Conservation (phyloP, 2,113 vertebrate species). For the Phylloscopus trochilus region DNA sequence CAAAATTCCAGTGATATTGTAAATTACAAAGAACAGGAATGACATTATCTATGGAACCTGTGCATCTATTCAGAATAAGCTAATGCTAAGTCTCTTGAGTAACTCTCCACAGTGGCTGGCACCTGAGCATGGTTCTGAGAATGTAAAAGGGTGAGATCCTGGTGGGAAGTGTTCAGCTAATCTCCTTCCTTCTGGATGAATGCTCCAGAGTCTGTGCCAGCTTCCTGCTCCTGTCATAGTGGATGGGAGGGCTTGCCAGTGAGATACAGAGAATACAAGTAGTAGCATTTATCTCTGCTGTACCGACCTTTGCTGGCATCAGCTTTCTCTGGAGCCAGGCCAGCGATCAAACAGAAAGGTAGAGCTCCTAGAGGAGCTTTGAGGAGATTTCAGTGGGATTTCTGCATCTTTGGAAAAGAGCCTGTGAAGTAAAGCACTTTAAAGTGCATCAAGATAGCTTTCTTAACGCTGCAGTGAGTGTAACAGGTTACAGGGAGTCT, state of each 20-base stretch:
- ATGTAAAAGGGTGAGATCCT: neutral
- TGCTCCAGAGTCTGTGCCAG: neutral
- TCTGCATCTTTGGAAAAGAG: neutral
- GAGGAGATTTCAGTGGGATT: neutral
- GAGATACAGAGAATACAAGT: neutral
- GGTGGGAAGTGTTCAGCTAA: neutral
- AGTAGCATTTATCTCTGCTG: neutral
- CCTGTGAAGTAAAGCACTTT: neutral
- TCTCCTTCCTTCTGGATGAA: neutral
- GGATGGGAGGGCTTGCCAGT: neutral
- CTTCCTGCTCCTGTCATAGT: neutral
- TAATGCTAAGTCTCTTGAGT: neutral
- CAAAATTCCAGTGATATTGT: neutral
- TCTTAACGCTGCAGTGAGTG: neutral
- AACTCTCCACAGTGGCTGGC: neutral
- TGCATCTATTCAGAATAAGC: neutral
- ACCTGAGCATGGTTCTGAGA: neutral
- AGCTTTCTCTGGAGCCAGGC: neutral
- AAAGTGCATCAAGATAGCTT: neutral
- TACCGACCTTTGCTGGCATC: neutral
- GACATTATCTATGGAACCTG: neutral
- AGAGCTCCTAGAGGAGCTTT: neutral
- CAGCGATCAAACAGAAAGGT: neutral
- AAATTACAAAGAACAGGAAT: neutral
- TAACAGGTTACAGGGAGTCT: neutral